phyloP scores from a whole-genome alignment of 2,797 vertebrate species.

The Selene dorsalis region DNA sequence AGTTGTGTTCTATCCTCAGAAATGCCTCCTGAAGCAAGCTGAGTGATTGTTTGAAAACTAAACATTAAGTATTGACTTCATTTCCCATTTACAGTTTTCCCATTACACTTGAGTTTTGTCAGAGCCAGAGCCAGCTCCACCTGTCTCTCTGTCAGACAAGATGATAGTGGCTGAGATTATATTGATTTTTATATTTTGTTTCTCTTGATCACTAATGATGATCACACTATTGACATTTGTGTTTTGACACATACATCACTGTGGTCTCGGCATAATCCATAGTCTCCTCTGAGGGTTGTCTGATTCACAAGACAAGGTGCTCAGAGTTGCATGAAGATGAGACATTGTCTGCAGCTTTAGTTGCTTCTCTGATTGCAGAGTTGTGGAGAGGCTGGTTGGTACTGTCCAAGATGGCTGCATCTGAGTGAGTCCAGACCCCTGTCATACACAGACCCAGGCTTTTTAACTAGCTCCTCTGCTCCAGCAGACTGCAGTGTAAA shows the following conservation, averaged over 20 bases:
- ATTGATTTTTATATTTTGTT: neutral
- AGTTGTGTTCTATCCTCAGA: constrained; percentile 25
- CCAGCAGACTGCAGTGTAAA: too few relatives aligned
- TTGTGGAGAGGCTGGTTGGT: too few relatives aligned
- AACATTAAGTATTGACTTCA: constrained; percentile 10
- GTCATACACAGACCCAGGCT: too few relatives aligned
- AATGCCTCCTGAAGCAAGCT: constrained; percentile 16
- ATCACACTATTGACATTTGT: neutral
- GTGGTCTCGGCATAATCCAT: neutral
- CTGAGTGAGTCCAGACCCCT: too few relatives aligned
- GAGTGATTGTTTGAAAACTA: constrained; percentile 19
- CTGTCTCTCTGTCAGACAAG: neutral
- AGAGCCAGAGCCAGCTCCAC: constrained; percentile 1
- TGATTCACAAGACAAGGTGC: neutral
- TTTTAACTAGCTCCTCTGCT: too few relatives aligned
- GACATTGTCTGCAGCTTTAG: too few relatives aligned
- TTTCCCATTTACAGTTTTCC: constrained; percentile 14
- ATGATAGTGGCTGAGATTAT: neutral
- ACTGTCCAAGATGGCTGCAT: too few relatives aligned
- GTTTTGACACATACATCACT: neutral
- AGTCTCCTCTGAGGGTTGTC: neutral
- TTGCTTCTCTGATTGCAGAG: too few relatives aligned
- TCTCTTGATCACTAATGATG: neutral
- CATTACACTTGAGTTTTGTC: neutral
- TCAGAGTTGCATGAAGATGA: too few relatives aligned